Percentiles rank a stretch among this genome's conserved stretches.
Evolutionary conservation across 2,888 invertebrate genomes (phyloP).

Genomic region (Leuctra nigra): DNA sequence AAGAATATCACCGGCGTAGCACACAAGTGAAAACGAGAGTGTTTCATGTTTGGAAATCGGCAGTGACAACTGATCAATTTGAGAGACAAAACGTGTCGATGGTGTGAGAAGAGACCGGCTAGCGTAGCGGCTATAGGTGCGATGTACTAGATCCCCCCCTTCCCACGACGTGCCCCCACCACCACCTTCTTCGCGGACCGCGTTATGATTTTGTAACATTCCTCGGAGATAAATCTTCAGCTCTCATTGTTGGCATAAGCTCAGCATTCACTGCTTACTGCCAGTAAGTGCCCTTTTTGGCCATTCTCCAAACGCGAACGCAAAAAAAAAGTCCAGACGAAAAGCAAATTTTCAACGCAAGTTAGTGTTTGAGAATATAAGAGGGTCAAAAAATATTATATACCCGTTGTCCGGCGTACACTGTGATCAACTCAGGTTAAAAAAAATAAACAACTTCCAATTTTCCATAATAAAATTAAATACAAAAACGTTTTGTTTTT

Average conservation of each 20-base stretch:
- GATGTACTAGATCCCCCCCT: no score
- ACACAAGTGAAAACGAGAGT: no score
- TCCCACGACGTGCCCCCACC: no score
- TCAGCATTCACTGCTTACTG: not conserved
- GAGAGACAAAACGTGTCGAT: no score
- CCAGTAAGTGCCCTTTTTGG: conserved; percentile 6
- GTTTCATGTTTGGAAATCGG: no score
- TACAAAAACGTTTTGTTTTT: no score
- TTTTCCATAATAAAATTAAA: no score
- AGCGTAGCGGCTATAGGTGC: no score
- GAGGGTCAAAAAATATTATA: not conserved
- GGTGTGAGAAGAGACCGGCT: no score
- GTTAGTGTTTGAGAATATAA: not conserved
- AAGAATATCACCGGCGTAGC: no score
- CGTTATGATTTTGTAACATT: conserved; percentile 4
- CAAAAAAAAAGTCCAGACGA: not conserved
- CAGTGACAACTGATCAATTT: no score
- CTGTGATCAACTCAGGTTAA: conserved; percentile 1
- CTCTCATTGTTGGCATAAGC: not conserved
- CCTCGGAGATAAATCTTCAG: not conserved
- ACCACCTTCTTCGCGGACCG: not conserved
- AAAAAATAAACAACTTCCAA: not conserved
- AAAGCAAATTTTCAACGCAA: not conserved
- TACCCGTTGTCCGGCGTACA: not conserved
- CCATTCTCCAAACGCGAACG: not conserved